Base-by-base conservation (phyloP, 2,888 invertebrate species). In the Himalopsyche anomala region DNA sequence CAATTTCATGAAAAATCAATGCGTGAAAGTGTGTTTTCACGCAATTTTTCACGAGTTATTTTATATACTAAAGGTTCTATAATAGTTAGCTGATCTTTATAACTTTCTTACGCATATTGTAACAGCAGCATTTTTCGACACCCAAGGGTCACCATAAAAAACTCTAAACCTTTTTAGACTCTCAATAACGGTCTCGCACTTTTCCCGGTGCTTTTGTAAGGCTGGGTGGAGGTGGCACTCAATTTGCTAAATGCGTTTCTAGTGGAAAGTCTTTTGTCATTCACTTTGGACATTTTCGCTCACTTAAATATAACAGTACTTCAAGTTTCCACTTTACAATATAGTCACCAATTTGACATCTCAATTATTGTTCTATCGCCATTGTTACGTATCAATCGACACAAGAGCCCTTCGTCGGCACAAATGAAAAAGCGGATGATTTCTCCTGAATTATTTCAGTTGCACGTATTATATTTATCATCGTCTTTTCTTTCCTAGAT, bases 181-280 rank as follows among this genome's bases (percentile, higher is more conserved):
- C 28, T 19, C 62, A 62, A 62, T 62, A 62, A 19, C n/a, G 62
- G 19, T 19, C 19, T 62, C 62, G 62, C 62, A 62, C 62, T 62
- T 62, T 62, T 28, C 62, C 19, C 62, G 28, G 62, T n/a, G 62
- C 62, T 19, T 62, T 62, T 28, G 62, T 19, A 62, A 19, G 6
- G 62, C 6, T 19, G 6, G 62, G 2, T 19, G 19, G 28, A 19
- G 62, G 62, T 62, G 62, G 62, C 62, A 62, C 62, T 62, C 28
- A n/a, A 62, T 62, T 62, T 62, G 19, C 62, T 62, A 62, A 62
- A 62, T 62, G 28, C 62, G 62, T 62, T 62, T 62, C 62, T 19
- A 62, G 62, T 62, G 62, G 62, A 62, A 62, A 28, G 62, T 62
- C 62, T 62, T 62, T 62, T 62, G 62, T 62, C 62, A 11, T 19